A percentile compares a stretch with the other conserved stretches of the same genome.
Evolutionary conservation across 1,140 invertebrate species (phyloP).

Genomic region (Hestina assimilis): DNA sequence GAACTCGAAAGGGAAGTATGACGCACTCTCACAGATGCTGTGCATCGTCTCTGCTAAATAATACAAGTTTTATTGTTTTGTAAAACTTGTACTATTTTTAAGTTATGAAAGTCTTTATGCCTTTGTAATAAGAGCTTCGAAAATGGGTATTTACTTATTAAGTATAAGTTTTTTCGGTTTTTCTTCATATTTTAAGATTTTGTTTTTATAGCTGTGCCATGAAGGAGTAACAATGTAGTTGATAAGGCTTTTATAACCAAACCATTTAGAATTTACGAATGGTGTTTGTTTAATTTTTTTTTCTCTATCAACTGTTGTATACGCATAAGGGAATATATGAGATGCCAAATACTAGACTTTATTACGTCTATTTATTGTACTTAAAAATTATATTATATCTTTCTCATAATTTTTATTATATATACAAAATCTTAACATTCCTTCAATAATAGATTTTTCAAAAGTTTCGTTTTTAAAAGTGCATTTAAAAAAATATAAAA

Average conservation of each 20-base stretch:
- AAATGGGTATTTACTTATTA: neutral
- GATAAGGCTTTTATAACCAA: neutral
- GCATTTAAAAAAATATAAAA: too few relatives aligned
- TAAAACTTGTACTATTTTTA: too few relatives aligned
- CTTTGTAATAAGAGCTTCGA: neutral
- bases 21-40: too few relatives aligned
- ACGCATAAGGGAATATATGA: neutral
- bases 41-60: too few relatives aligned
- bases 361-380: conserved; percentile 9
- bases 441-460: neutral
- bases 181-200: neutral
- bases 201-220: too few relatives aligned
- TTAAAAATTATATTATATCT: conserved; percentile 4
- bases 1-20: too few relatives aligned
- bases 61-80: too few relatives aligned
- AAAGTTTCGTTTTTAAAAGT: too few relatives aligned
- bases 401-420: conserved; percentile 1
- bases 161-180: neutral
- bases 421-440: conserved; percentile 3
- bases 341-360: conserved; percentile 13
- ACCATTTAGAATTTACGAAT: neutral
- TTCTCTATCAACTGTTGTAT: neutral
- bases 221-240: neutral
- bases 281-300: neutral
- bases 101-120: neutral